These are phyloP conservation scores for Hycleus phaleratus DNA, from an alignment of 1,140 invertebrate species.

Conservation along the genomic window DNA sequence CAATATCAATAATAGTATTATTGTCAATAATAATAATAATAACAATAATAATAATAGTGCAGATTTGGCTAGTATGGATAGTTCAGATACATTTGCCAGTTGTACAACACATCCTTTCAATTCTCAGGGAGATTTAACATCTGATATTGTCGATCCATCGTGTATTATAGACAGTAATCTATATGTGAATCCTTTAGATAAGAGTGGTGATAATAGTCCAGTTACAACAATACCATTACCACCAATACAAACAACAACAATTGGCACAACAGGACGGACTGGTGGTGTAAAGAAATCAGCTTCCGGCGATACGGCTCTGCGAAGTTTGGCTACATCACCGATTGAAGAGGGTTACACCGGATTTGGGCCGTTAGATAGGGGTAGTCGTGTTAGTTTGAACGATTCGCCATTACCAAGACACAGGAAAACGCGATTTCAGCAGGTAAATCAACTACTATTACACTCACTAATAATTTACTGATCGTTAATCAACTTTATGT, in stretches of 20 bases:
- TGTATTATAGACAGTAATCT: slow-evolving; percentile 65
- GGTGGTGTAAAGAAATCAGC: slow-evolving; percentile 62
- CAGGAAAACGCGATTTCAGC: slow-evolving; percentile 78
- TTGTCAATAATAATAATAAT: slow-evolving; percentile 29
- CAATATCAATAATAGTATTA: background rate
- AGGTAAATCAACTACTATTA: slow-evolving; percentile 39
- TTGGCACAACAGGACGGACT: slow-evolving; percentile 29
- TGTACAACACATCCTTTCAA: slow-evolving; percentile 91
- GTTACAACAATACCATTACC: slow-evolving; percentile 17
- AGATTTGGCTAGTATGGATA: slow-evolving; percentile 69
- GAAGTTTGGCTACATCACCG: slow-evolving; percentile 45
- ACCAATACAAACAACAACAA: slow-evolving; percentile 21
- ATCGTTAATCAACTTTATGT: too few species aligned
- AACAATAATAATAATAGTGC: slow-evolving; percentile 47
- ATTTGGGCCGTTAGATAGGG: slow-evolving; percentile 47
- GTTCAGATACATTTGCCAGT: slow-evolving; percentile 89
- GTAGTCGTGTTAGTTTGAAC: slow-evolving; percentile 56
- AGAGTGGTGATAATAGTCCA: slow-evolving; percentile 44
- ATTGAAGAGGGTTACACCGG: slow-evolving; percentile 48
- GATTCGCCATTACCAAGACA: slow-evolving; percentile 69
- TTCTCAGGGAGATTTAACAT: slow-evolving; percentile 71
- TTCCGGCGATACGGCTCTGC: slow-evolving; percentile 63
- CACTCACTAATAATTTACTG: too few species aligned
- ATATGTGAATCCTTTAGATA: slow-evolving; percentile 85
- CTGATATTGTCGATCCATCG: slow-evolving; percentile 50